phyloP scores from a whole-genome alignment of 1,140 invertebrate genomes.

The Temnothorax nylanderi region DNA sequence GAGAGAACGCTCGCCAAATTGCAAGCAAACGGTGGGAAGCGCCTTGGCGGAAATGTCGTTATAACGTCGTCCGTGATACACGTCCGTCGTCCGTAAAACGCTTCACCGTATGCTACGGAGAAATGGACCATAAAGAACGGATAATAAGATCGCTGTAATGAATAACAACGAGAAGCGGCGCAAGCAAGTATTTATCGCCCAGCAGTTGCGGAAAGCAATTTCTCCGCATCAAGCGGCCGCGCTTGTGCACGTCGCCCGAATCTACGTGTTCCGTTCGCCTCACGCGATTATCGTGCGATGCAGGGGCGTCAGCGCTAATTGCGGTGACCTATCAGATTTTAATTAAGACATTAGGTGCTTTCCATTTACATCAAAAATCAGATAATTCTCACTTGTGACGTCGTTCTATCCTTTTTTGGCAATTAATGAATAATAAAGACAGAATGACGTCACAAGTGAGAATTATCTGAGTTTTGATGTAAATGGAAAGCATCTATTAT shows the following conservation, averaged over 20 bases:
- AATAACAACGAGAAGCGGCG: conserved; percentile 39
- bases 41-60: neutral
- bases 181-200: conserved; percentile 26
- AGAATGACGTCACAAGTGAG: too few relatives aligned
- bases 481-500: too few relatives aligned
- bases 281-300: conserved; percentile 14
- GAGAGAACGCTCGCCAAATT: neutral
- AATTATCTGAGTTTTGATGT: too few relatives aligned
- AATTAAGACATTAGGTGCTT: conserved; percentile 35
- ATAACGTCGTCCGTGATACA: conserved; percentile 16
- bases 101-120: neutral
- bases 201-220: conserved; percentile 28
- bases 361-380: too few relatives aligned
- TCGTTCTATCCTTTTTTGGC: too few relatives aligned
- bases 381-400: too few relatives aligned
- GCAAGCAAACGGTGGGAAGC: neutral
- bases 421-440: too few relatives aligned
- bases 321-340: conserved; percentile 40
- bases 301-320: neutral
- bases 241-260: neutral
- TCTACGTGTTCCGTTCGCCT: conserved; percentile 10
- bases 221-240: conserved; percentile 8
- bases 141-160: conserved; percentile 53
- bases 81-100: conserved; percentile 10
- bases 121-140: conserved; percentile 49